phyloP scores from a whole-genome alignment of 2,113 vertebrate species.

The Spea bombifrons region DNA sequence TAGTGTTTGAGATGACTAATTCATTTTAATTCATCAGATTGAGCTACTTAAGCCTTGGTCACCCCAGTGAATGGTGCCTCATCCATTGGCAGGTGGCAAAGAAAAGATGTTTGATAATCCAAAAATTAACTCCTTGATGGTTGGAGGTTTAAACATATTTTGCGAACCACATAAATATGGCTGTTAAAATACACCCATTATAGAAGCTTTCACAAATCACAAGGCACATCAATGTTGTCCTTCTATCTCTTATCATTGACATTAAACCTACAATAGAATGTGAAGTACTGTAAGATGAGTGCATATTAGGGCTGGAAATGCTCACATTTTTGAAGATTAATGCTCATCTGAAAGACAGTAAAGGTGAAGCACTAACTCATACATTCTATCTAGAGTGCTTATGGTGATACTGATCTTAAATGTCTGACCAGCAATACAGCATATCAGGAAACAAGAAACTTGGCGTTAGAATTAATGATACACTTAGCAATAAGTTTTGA shows the following conservation, averaged over 20 bases:
- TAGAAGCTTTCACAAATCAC: slow-evolving; percentile 59
- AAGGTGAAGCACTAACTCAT: slow-evolving; percentile 60
- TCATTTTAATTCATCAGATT: slow-evolving; percentile 50
- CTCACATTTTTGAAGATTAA: slow-evolving; percentile 61
- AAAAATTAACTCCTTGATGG: slow-evolving; percentile 50
- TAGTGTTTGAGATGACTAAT: slow-evolving; percentile 51
- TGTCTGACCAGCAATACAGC: not conserved
- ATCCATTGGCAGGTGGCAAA: slow-evolving; percentile 24
- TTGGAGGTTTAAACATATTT: not conserved
- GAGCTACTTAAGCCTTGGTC: slow-evolving; percentile 29
- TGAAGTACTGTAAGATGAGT: slow-evolving; percentile 65
- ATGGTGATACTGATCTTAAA: slow-evolving; percentile 20
- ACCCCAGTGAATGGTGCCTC: slow-evolving; percentile 47
- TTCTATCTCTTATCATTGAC: slow-evolving; percentile 68
- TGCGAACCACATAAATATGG: too few relatives aligned
- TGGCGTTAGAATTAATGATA: not conserved
- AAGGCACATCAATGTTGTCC: slow-evolving; percentile 59
- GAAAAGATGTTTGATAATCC: slow-evolving; percentile 1
- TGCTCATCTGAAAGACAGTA: slow-evolving; percentile 57
- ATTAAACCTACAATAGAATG: slow-evolving; percentile 64
- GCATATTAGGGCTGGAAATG: slow-evolving; percentile 63
- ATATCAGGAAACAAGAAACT: not conserved
- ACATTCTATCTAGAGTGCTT: slow-evolving; percentile 53
- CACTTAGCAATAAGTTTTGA: not conserved
- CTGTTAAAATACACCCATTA: too few relatives aligned